Conservation (phyloP, 2,113 vertebrate genomes). For the Microcebus ravelobensis region DNA sequence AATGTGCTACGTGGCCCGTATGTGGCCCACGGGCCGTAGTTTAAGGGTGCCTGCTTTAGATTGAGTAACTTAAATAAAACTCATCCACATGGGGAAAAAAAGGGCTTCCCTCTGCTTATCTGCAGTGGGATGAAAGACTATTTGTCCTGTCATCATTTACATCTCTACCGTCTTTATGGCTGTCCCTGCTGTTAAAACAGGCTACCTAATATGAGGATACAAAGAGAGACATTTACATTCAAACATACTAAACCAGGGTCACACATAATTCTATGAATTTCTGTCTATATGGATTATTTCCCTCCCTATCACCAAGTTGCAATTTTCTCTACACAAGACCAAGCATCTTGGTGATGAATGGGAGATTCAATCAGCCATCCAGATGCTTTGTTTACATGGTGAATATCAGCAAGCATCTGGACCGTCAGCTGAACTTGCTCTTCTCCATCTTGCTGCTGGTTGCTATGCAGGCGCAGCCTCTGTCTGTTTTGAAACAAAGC, state of each 20-base stretch:
- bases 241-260: not conserved
- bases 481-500: constrained; percentile 45
- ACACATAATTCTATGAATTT: not conserved
- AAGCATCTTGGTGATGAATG: not conserved
- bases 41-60: too few species aligned
- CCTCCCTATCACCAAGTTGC: not conserved
- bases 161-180: not conserved
- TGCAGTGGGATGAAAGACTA: not conserved
- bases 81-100: too few species aligned
- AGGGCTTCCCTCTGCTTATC: not conserved
- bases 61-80: too few species aligned
- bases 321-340: not conserved
- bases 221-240: not conserved
- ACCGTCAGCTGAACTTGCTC: not conserved
- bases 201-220: not conserved
- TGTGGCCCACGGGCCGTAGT: too few species aligned
- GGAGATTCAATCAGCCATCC: not conserved
- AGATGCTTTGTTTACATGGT: not conserved
- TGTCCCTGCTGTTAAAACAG: not conserved
- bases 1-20: too few species aligned
- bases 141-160: not conserved
- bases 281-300: not conserved
- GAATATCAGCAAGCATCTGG: constrained; percentile 28
- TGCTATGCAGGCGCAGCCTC: not conserved
- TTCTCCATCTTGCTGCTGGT: constrained; percentile 6